phyloP scores from a whole-genome alignment of 2,797 vertebrate species.

The Uromys caudimaculatus region DNA sequence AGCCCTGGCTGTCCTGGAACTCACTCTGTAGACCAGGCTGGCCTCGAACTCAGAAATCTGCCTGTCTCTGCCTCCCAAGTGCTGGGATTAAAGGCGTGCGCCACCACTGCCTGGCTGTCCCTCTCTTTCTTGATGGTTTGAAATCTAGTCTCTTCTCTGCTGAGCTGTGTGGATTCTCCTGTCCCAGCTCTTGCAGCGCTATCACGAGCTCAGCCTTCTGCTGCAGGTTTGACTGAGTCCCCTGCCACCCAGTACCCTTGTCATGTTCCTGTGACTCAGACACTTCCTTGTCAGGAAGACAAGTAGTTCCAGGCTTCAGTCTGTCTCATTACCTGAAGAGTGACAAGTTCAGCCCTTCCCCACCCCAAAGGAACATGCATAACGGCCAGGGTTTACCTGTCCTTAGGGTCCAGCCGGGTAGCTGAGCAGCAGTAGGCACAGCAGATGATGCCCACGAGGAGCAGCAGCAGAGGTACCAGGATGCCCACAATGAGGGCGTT shows the following conservation, averaged over 20 bases:
- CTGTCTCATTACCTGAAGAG: not conserved
- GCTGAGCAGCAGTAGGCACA: constrained; percentile 91
- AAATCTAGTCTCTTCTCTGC: not conserved
- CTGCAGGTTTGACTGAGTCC: not conserved
- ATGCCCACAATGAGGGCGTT: constrained; percentile 89
- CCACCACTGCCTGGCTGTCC: too few species aligned
- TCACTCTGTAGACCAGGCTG: too few species aligned
- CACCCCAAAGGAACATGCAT: not conserved
- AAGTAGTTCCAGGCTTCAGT: not conserved
- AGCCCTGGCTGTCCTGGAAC: too few species aligned
- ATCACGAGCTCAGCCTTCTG: not conserved
- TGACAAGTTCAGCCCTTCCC: not conserved
- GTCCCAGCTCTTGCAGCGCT: not conserved
- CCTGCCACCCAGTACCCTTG: not conserved
- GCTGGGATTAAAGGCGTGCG: too few species aligned
- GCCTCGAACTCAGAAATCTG: too few species aligned
- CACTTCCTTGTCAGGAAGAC: not conserved
- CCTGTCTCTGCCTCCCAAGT: too few species aligned
- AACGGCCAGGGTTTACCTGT: constrained; percentile 88
- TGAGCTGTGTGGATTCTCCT: not conserved
- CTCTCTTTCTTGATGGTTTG: not conserved
- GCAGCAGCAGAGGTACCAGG: constrained; percentile 91
- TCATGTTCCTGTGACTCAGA: not conserved
- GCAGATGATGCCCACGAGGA: constrained; percentile 90
- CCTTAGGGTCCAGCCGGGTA: constrained; percentile 86